Percentiles rank a stretch among this genome's conserved stretches.
These are phyloP conservation scores for Drosophila kepulauana DNA, from an alignment of 1,140 invertebrate species.

Conservation along the genomic window DNA sequence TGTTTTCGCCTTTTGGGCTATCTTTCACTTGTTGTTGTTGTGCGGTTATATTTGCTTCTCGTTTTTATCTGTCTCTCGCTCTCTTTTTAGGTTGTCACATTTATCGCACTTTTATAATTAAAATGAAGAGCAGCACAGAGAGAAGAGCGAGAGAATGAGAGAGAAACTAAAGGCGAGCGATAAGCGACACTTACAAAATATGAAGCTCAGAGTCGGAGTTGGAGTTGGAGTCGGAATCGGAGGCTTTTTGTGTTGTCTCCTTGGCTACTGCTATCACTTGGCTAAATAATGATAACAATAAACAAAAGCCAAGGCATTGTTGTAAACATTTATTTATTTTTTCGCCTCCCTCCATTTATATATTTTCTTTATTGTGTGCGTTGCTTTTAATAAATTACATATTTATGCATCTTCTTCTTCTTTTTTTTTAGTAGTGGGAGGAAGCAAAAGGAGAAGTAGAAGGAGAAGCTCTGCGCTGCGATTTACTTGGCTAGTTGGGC, in stretches of 20 bases:
- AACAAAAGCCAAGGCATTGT: conserved; percentile 70
- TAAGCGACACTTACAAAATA: conserved; percentile 44
- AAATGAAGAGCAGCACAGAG: conserved; percentile 42
- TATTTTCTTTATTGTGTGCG: conserved; percentile 25
- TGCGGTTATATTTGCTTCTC: conserved; percentile 14
- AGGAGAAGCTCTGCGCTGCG: background rate
- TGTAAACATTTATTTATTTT: conserved; percentile 57
- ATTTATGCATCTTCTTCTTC: conserved; percentile 72
- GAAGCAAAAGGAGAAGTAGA: too few species aligned
- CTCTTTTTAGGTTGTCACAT: conserved; percentile 72
- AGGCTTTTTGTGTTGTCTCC: background rate
- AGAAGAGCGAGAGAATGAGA: background rate
- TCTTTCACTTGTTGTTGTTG: conserved; percentile 18
- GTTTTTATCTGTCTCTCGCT: conserved; percentile 17
- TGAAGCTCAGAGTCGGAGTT: conserved; percentile 15
- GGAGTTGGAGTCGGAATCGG: background rate
- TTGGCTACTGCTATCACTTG: conserved; percentile 60
- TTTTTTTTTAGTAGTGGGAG: too few species aligned
- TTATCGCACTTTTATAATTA: conserved; percentile 83
- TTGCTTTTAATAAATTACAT: conserved; percentile 76
- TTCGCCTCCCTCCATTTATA: conserved; percentile 13
- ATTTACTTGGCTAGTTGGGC: conserved; percentile 63
- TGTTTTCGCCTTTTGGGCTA: conserved; percentile 31
- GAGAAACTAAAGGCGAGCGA: conserved; percentile 30
- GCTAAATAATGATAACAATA: conserved; percentile 82